Base-by-base conservation (phyloP, 2,113 vertebrate genomes). In the Drymodes brunneopygia region DNA sequence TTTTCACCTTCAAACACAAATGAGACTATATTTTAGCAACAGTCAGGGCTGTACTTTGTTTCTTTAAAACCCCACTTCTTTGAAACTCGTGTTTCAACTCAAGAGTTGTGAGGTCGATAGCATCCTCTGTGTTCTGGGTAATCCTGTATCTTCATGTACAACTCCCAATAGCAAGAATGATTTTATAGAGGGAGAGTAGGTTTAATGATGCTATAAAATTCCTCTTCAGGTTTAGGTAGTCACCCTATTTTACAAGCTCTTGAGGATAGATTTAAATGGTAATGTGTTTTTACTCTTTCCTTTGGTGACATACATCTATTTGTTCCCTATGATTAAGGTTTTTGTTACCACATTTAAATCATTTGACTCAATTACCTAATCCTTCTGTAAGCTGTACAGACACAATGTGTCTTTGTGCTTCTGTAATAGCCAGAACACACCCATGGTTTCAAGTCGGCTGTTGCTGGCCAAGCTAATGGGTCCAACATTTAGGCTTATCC, bases 341-440 rank as follows among this genome's bases (percentile, higher is more conserved):
- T 81, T 69, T 86, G 85, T 93, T 94, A 48, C 67, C 27, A 58
- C 21, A 31, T 73, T 90, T 83, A 83, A 95, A 83, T 95, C 5
- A 73, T 92, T 89, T 89, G 42, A 90, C 24, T 94, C 47, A 70
- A 80, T 93, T 95, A 91, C 56, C 62, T 96, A 95, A 93, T 88
- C 81, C 50, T 38, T 70, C 0, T 62, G 35, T 92, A 83, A 96
- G 35, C 38, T 19, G 7, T 60, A 38, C 0, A 7, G 58, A 69
- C 21, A 92, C 58, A 86, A 19, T 65, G 33, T 82, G 48, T 87
- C 74, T 67, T 89, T 96, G 45, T 91, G 38, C 29, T 90, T 81
- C 62, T 15, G 2, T 33, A 19, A 27, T 44, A 50, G 18, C 35
- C 42, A 44, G 31, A 71, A 53, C 77, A 48, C 36, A 60, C 5